Conservation (phyloP, 1,140 invertebrate genomes). For the Drosophila equinoxialis region DNA sequence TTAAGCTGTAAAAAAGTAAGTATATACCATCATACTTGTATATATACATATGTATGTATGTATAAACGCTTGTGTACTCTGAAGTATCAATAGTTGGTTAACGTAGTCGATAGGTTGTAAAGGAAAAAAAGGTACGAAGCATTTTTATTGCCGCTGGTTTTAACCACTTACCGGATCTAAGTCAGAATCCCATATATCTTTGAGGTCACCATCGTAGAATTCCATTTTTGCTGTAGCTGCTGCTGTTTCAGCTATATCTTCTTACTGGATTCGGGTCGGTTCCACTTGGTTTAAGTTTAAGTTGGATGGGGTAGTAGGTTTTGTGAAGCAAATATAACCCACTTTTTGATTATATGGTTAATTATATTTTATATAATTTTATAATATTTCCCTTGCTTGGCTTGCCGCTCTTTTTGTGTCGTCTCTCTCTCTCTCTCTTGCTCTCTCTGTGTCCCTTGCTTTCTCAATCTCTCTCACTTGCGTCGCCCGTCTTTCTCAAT, state of each 20-base stretch:
- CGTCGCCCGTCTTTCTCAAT: slow-evolving; percentile 12
- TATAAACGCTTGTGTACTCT: slow-evolving; percentile 5
- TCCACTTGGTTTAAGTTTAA: slow-evolving; percentile 65
- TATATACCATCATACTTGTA: neutral
- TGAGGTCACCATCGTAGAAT: slow-evolving; percentile 89
- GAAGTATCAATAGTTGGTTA: slow-evolving; percentile 40
- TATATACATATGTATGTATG: slow-evolving; percentile 28
- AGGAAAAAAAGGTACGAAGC: neutral
- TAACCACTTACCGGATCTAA: slow-evolving; percentile 88
- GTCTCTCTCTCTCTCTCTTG: slow-evolving; percentile 17
- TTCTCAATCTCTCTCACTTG: slow-evolving; percentile 18
- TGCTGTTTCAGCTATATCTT: slow-evolving; percentile 52
- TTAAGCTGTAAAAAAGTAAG: slow-evolving; percentile 4
- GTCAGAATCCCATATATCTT: slow-evolving; percentile 90
- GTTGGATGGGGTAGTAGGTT: neutral
- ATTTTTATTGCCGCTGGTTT: slow-evolving; percentile 12
- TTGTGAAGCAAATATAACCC: slow-evolving; percentile 46
- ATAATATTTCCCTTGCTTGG: slow-evolving; percentile 15
- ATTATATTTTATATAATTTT: slow-evolving; percentile 45
- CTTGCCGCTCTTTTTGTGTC: slow-evolving; percentile 15
- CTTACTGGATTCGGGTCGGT: slow-evolving; percentile 45
- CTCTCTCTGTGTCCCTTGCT: slow-evolving; percentile 30
- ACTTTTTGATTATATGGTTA: slow-evolving; percentile 47
- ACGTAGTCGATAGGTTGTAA: slow-evolving; percentile 17
- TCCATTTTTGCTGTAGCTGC: slow-evolving; percentile 84